Percentiles rank a stretch among this genome's conserved stretches.
phyloP scores from a whole-genome alignment of 1,140 invertebrate species.

The Rhyacophila brunnea region DNA sequence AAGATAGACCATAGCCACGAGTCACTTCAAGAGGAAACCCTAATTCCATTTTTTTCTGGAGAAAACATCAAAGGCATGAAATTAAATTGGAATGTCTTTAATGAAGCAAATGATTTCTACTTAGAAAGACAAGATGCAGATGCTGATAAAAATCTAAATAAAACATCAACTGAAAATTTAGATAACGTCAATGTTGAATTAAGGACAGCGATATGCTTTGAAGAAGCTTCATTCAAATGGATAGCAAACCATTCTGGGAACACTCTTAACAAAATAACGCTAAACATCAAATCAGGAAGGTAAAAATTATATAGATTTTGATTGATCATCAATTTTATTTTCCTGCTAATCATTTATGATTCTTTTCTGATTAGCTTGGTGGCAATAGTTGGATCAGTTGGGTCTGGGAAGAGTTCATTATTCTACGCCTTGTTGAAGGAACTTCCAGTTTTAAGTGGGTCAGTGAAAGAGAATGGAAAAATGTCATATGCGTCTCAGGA shows the following conservation, averaged over 20 bases:
- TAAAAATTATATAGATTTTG: too few relatives aligned
- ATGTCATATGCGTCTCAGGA: conserved; percentile 79
- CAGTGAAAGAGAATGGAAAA: conserved; percentile 62
- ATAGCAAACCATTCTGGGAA: conserved; percentile 13
- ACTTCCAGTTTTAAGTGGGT: conserved; percentile 60
- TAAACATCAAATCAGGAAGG: conserved; percentile 28
- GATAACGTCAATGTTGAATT: neutral
- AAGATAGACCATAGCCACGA: conserved; percentile 1
- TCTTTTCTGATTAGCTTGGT: conserved; percentile 20
- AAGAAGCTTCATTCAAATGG: conserved; percentile 24
- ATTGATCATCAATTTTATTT: too few relatives aligned
- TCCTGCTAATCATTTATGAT: too few relatives aligned
- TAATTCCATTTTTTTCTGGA: conserved; percentile 19
- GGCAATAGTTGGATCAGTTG: conserved; percentile 66
- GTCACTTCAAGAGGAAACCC: conserved; percentile 18
- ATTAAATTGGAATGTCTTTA: conserved; percentile 14
- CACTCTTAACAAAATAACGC: conserved; percentile 16
- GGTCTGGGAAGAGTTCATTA: conserved; percentile 73
- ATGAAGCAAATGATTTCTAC: neutral
- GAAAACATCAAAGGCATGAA: conserved; percentile 22
- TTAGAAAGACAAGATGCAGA: neutral
- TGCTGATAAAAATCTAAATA: neutral
- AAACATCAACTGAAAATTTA: neutral
- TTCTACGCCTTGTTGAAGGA: conserved; percentile 72
- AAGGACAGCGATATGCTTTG: conserved; percentile 12